Percentiles rank a stretch among this genome's conserved stretches.
Evolutionary conservation across 2,888 invertebrate genomes (phyloP).

Genomic region (Ariolimax columbianus): DNA sequence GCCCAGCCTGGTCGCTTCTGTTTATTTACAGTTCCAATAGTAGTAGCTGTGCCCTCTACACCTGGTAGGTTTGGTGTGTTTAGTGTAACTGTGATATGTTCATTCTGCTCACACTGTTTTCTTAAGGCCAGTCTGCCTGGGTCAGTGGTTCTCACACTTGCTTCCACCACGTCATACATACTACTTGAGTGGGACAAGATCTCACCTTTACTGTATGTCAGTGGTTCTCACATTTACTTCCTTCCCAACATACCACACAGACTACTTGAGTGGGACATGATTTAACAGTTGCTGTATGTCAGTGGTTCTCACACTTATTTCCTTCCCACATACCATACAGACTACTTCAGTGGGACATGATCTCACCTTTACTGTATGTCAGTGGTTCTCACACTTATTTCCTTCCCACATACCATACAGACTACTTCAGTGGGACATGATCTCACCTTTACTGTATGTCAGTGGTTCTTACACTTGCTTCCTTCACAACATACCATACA

Average conservation of each 20-base stretch:
- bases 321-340: too few relatives aligned
- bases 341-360: neutral
- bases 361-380: neutral
- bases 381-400: neutral
- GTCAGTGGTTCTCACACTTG: neutral
- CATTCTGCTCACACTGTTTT: neutral
- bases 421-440: neutral
- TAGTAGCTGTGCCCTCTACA: neutral
- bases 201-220: too few relatives aligned
- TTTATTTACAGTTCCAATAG: constrained; percentile 1
- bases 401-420: too few relatives aligned
- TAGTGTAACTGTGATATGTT: neutral
- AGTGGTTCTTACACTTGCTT: too few relatives aligned
- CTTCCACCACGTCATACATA: too few relatives aligned
- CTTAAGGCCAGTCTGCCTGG: neutral
- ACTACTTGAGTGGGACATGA: too few relatives aligned
- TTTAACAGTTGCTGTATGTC: too few relatives aligned
- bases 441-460: too few relatives aligned
- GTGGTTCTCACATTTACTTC: too few relatives aligned
- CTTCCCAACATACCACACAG: too few relatives aligned
- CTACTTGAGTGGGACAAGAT: neutral
- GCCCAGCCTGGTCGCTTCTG: neutral
- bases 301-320: neutral
- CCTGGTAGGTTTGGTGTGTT: neutral
- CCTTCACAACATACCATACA: too few relatives aligned